Conservation (phyloP, 1,140 invertebrate genomes). For the Idris sp. region DNA sequence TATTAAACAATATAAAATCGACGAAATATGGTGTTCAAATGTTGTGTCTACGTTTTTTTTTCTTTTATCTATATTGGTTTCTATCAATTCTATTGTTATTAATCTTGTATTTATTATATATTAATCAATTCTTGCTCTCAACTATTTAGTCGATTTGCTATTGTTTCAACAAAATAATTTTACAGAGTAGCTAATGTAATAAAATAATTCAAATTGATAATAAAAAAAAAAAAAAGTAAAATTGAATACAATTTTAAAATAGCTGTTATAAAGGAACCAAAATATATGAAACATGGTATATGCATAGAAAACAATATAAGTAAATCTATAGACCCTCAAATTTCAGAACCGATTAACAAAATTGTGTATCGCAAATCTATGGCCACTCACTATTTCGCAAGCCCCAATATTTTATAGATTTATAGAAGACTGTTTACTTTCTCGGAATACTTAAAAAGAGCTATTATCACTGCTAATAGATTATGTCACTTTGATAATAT, state of each 20-base stretch:
- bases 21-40: constrained; percentile 13
- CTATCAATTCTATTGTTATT: constrained; percentile 14
- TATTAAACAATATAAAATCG: constrained; percentile 30
- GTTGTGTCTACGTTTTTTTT: constrained; percentile 5
- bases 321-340: too few species aligned
- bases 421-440: constrained; percentile 34
- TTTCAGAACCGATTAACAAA: too few species aligned
- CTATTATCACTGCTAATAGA: constrained; percentile 49
- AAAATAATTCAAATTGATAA: not conserved
- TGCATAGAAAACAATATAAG: too few species aligned
- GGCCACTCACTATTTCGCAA: constrained; percentile 38
- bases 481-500: constrained; percentile 38
- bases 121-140: constrained; percentile 39
- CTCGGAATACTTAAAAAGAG: constrained; percentile 34
- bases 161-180: constrained; percentile 12
- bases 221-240: too few species aligned
- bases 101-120: not conserved
- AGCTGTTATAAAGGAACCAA: too few species aligned
- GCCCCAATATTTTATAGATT: constrained; percentile 12
- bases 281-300: too few species aligned
- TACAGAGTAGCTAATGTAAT: constrained; percentile 10
- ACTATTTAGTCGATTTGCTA: constrained; percentile 19
- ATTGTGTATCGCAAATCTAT: too few species aligned
- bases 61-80: constrained; percentile 12
- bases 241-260: too few species aligned